Conservation (phyloP, 2,888 invertebrate species). For the Amphimallon solstitiale region DNA sequence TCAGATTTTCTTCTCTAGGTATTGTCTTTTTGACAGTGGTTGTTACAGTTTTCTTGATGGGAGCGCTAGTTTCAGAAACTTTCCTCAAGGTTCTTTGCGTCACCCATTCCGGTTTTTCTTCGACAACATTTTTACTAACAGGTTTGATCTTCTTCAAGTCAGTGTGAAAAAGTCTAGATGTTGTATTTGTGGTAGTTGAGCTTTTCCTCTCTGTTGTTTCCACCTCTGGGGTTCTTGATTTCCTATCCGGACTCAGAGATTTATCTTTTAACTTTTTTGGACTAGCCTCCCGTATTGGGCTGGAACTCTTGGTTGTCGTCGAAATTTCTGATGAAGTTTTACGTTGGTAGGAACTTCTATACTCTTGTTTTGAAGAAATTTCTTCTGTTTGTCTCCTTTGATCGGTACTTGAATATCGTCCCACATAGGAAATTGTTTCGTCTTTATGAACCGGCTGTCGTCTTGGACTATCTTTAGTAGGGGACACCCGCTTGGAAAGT, state of each 20-base stretch:
- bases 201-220: slow-evolving; percentile 28
- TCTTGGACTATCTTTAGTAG: slow-evolving; percentile 19
- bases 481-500: slow-evolving; percentile 48
- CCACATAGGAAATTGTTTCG: neutral
- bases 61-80: slow-evolving; percentile 56
- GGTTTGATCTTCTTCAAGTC: slow-evolving; percentile 57
- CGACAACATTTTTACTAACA: slow-evolving; percentile 59
- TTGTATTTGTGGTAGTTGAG: slow-evolving; percentile 46
- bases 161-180: slow-evolving; percentile 46
- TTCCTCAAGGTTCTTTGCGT: slow-evolving; percentile 71
- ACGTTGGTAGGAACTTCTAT: slow-evolving; percentile 48
- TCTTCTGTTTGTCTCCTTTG: slow-evolving; percentile 37
- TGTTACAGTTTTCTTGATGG: slow-evolving; percentile 43
- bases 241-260: slow-evolving; percentile 11
- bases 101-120: slow-evolving; percentile 72
- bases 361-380: slow-evolving; percentile 30
- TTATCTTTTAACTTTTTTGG: slow-evolving; percentile 25
- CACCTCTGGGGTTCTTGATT: slow-evolving; percentile 1
- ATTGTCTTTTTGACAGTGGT: slow-evolving; percentile 42
- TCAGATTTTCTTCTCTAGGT: slow-evolving; percentile 46
- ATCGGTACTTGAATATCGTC: neutral
- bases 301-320: slow-evolving; percentile 18
- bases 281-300: slow-evolving; percentile 33
- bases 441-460: neutral
- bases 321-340: slow-evolving; percentile 47